Evolutionary conservation across 2,888 invertebrate genomes (phyloP).

Genomic region (Lasioglossum leucozonium): DNA sequence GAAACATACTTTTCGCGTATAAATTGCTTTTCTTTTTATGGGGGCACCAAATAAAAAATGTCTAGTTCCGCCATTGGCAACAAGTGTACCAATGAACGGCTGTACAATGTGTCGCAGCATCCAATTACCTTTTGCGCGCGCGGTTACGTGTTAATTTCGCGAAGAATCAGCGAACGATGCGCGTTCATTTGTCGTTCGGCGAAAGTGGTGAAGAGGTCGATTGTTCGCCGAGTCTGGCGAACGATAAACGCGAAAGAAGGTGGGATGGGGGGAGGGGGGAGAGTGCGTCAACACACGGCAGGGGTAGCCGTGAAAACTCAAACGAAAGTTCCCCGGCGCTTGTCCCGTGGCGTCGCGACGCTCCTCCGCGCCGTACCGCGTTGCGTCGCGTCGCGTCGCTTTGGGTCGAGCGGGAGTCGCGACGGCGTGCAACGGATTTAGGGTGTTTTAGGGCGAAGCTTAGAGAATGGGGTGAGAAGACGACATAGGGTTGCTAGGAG

Average conservation of each 20-base stretch:
- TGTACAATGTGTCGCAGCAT: no score
- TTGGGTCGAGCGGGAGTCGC: background rate
- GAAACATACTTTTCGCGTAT: no score
- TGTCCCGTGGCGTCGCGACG: background rate
- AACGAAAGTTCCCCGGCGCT: conserved; percentile 51
- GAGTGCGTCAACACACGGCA: background rate
- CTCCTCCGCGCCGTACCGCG: background rate
- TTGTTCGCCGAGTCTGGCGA: background rate
- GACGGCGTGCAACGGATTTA: conserved; percentile 65
- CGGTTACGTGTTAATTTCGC: no score
- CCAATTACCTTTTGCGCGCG: background rate
- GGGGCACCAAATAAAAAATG: no score
- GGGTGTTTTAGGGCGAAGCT: conserved; percentile 71
- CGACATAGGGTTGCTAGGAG: conserved; percentile 83
- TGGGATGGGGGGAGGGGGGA: rapidly evolving
- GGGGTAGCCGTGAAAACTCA: conserved; percentile 60
- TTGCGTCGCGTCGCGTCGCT: background rate
- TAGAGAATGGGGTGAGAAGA: conserved; percentile 76
- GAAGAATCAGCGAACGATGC: background rate
- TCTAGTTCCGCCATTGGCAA: no score
- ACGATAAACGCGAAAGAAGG: background rate
- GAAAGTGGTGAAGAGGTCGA: background rate
- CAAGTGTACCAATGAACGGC: no score
- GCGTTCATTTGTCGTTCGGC: background rate
- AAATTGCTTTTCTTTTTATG: no score